Base-by-base conservation (phyloP, 2,888 invertebrate genomes). In the Nudaria mundana region DNA sequence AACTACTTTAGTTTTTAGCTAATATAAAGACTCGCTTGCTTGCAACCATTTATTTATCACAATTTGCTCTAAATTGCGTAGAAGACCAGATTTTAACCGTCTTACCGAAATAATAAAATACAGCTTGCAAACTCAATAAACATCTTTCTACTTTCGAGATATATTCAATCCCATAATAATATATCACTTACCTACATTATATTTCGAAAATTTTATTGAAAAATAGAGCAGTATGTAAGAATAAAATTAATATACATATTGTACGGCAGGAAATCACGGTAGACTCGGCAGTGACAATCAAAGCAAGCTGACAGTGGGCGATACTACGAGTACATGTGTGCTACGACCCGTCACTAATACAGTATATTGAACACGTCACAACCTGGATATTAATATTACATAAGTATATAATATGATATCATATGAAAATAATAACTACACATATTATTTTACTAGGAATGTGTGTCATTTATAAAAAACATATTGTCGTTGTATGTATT, bases 321-420 rank as follows among this genome's bases (percentile, higher is more conserved):
- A 65, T 61, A 63, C 52, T 48, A 51, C 58, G 60, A 63, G 51
- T 48, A 51, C 58, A 65, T 57, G 68, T 64, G 67, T 62, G 67
- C 67, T 35, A 56, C 68, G 73, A 79, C 64, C 77, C 66, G 76
- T 66, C 65, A 71, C 69, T 77, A 78, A 79, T 71, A 60, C 71
- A 71, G 72, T 72, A 76, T 76, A 79, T 76, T 72, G 76, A 71
- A 78, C 66, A 70, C 67, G 66, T 57, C 63, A 60, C 57, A 54
- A 20, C 41, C 47, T 42, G 53, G 49, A 65, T 63, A n/a, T n/a
- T n/a, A n/a, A n/a, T n/a, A n/a, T n/a, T n/a, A n/a, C n/a, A n/a
- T n/a, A n/a, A n/a, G n/a, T n/a, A n/a, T n/a, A 66, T 61, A 62
- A 61, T 62, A 56, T 44, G 44, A 25, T 40, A 51, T 62, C 48